A percentile compares a stretch with the other conserved stretches of the same genome.
Evolutionary conservation across 2,113 vertebrate species (phyloP).

Genomic region (Clarias macrocephalus): DNA sequence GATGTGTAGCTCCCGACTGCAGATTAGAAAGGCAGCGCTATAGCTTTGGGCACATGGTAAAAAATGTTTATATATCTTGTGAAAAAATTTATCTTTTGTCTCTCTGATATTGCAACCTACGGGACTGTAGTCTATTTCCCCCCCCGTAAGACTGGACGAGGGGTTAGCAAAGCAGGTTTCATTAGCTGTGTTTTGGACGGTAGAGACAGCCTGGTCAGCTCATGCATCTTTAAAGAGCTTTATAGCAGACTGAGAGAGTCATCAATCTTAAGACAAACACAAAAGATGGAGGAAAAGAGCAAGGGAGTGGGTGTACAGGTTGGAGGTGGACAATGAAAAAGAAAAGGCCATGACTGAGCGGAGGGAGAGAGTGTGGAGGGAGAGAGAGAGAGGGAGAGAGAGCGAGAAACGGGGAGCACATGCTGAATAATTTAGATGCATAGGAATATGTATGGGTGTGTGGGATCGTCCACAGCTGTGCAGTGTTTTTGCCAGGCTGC

Average conservation of each 20-base stretch:
- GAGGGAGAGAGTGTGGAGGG: slow-evolving; percentile 38
- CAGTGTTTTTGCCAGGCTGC: slow-evolving; percentile 24
- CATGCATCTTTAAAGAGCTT: slow-evolving; percentile 77
- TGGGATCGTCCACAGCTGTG: slow-evolving; percentile 29
- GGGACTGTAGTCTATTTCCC: not conserved
- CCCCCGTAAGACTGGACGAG: slow-evolving; percentile 23
- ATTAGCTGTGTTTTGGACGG: slow-evolving; percentile 45
- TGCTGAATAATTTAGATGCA: slow-evolving; percentile 48
- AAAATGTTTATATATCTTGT: not conserved
- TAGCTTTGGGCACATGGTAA: not conserved
- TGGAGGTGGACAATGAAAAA: slow-evolving; percentile 57
- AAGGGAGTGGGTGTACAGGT: slow-evolving; percentile 58
- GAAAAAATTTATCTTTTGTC: not conserved
- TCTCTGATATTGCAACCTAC: not conserved
- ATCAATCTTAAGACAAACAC: slow-evolving; percentile 75
- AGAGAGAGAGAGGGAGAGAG: not conserved
- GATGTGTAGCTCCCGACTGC: not conserved
- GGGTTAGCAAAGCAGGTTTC: slow-evolving; percentile 32
- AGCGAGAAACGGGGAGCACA: slow-evolving; percentile 17
- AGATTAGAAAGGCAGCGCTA: not conserved
- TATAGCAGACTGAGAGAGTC: slow-evolving; percentile 67
- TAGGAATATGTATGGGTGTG: slow-evolving; percentile 28
- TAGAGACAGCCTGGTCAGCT: slow-evolving; percentile 66
- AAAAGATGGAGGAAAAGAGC: slow-evolving; percentile 46
- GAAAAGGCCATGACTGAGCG: slow-evolving; percentile 62